Evolutionary conservation across 2,888 invertebrate species (phyloP), one percentile per base, ranked within the genome.

Genomic region (Oxytorus armatus): DNA sequence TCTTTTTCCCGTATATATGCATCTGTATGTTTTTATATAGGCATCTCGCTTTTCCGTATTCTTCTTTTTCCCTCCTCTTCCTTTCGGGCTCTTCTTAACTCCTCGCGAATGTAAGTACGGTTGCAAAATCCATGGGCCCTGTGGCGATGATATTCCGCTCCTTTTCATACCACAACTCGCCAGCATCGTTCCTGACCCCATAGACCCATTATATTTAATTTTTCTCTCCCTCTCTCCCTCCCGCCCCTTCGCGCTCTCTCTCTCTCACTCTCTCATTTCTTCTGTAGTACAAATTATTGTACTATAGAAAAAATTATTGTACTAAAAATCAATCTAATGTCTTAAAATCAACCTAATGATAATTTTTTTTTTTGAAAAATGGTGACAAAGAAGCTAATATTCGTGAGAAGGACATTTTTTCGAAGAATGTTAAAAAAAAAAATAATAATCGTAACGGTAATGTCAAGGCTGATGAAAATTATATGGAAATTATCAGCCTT

Each of bases 61-160:
- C 25, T 11, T 61, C 55, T 74, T 77, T 65, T 69, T 73, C 23
- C n/a, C 69, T 75, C 55, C 63, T 68, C 74, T 51, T 49, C 59
- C 21, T 47, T 49, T n/a, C n/a, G 44, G 63, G 47, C 42, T 44
- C 53, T 53, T 61, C 55, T 68, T 59, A 39, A 49, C 51, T 59
- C 65, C 70, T 79, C 51, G 77, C 63, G 57, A 57, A 76, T 73
- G 39, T n/a, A n/a, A n/a, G n/a, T 59, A 69, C 57, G 75, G 63
- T 75, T 65, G 77, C 74, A 57, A 78, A 57, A 65, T 53, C 70
- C 72, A 73, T 72, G 42, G 57, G 76, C 75, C n/a, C 69, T 51
- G 72, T 79, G 76, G 80, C 77, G 72, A 76, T 77, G 80, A 59
- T 80, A 72, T 77, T 80, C 79, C 79, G 77, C 77, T 80, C 77